A percentile compares a stretch with the other conserved stretches of the same genome.
Evolutionary conservation across 2,797 vertebrate species (phyloP).

Genomic region (Lepilemur ruficaudatus): DNA sequence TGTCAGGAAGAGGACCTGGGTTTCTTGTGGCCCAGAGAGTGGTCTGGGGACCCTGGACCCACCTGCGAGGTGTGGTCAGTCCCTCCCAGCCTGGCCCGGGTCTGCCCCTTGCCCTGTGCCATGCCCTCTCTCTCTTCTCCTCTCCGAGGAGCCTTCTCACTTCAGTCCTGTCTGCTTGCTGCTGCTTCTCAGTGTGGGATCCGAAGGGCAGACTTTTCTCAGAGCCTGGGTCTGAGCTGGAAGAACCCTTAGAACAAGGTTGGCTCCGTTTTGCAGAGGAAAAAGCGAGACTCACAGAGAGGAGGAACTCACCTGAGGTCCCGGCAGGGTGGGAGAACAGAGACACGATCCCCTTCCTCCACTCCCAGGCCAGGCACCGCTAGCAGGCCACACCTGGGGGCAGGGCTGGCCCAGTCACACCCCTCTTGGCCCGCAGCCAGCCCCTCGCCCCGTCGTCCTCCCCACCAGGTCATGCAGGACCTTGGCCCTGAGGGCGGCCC

Average conservation of each 20-base stretch:
- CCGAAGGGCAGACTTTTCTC: neutral
- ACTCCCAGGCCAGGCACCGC: neutral
- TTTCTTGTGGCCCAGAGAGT: neutral
- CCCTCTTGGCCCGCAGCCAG: neutral
- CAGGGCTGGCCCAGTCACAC: neutral
- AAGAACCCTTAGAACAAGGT: neutral
- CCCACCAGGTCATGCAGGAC: neutral
- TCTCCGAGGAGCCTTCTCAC: neutral
- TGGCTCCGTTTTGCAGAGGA: neutral
- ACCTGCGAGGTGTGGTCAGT: too few species aligned
- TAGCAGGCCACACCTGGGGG: neutral
- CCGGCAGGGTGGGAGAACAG: neutral
- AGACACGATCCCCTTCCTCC: neutral
- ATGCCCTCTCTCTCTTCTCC: too few species aligned
- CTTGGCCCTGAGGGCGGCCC: neutral
- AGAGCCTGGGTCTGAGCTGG: neutral
- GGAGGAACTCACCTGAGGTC: neutral
- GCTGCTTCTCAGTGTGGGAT: neutral
- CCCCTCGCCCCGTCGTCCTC: neutral
- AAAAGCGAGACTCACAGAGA: neutral
- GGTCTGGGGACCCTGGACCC: neutral
- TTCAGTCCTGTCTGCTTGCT: neutral
- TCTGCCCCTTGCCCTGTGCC: neutral
- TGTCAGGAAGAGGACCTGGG: neutral
- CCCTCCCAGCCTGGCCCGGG: neutral